Percentiles rank a stretch among this genome's conserved stretches.
Conservation (phyloP, 2,113 vertebrate species). For the Sphyrna mokarran region DNA sequence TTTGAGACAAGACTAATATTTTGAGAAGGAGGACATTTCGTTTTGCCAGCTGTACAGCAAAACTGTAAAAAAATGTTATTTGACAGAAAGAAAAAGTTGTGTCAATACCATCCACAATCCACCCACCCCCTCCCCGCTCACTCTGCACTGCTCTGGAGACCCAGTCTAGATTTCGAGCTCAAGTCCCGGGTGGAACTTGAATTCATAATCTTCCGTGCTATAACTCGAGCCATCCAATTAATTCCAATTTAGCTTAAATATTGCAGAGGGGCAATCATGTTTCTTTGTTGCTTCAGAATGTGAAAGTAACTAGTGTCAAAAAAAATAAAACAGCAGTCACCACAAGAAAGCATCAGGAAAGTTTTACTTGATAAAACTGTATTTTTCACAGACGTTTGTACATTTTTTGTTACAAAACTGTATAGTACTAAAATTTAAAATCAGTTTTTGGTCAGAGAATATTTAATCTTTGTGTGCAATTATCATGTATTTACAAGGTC, state of each 20-base stretch:
- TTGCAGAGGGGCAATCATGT: background rate
- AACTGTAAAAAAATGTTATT: background rate
- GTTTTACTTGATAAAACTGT: constrained; percentile 87
- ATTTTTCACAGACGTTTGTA: constrained; percentile 97
- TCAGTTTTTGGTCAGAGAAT: constrained; percentile 96
- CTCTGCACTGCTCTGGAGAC: background rate
- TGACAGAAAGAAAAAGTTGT: background rate
- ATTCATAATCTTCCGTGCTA: background rate
- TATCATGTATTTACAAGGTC: constrained; percentile 94
- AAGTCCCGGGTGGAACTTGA: background rate
- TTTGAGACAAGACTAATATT: background rate
- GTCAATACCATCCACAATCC: background rate
- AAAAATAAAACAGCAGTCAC: constrained; percentile 18
- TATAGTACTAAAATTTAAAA: constrained; percentile 85
- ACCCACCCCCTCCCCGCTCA: too few relatives aligned
- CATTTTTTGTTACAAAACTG: constrained; percentile 97
- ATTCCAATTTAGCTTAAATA: background rate
- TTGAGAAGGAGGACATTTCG: background rate
- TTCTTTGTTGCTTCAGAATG: background rate
- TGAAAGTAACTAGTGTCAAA: background rate
- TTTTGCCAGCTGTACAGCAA: background rate
- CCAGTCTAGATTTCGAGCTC: background rate
- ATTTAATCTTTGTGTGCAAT: constrained; percentile 95
- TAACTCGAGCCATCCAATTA: background rate
- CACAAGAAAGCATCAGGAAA: constrained; percentile 45